Conservation (phyloP, 2,797 vertebrate species). For the Diplodus sargus region DNA sequence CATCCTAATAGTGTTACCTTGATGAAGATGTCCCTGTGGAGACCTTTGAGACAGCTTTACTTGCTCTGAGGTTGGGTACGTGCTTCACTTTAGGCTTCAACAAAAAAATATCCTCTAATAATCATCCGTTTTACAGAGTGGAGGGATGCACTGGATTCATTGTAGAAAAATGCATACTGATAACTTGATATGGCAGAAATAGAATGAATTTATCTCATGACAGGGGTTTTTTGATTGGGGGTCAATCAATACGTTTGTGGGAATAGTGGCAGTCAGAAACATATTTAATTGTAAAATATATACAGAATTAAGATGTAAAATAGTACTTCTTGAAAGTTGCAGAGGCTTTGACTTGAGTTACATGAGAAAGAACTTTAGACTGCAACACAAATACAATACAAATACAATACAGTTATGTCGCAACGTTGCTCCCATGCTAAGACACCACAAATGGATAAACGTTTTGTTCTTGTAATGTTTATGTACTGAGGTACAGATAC, state of each 20-base stretch:
- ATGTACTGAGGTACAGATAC: too few relatives aligned
- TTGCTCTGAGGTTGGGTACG: not conserved
- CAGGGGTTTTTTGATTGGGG: not conserved
- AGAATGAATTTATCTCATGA: not conserved
- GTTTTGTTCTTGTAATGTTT: too few relatives aligned
- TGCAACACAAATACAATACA: not conserved
- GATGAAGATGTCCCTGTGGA: constrained; percentile 9
- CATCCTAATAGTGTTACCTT: constrained; percentile 13
- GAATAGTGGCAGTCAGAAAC: too few relatives aligned
- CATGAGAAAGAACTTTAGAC: not conserved
- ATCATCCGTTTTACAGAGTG: not conserved
- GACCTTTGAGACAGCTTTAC: constrained; percentile 3
- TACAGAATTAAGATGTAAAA: not conserved
- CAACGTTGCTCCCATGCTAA: too few relatives aligned
- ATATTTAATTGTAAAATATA: not conserved
- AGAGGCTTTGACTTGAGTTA: not conserved
- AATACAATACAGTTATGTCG: too few relatives aligned
- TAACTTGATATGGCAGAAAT: not conserved
- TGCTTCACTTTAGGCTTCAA: not conserved
- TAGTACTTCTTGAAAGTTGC: not conserved
- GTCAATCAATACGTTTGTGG: not conserved
- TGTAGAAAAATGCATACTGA: not conserved
- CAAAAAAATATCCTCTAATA: not conserved
- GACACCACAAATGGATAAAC: too few relatives aligned
- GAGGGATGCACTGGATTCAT: not conserved